phyloP scores from a whole-genome alignment of 2,113 vertebrate genomes.

The Callipepla californica region DNA sequence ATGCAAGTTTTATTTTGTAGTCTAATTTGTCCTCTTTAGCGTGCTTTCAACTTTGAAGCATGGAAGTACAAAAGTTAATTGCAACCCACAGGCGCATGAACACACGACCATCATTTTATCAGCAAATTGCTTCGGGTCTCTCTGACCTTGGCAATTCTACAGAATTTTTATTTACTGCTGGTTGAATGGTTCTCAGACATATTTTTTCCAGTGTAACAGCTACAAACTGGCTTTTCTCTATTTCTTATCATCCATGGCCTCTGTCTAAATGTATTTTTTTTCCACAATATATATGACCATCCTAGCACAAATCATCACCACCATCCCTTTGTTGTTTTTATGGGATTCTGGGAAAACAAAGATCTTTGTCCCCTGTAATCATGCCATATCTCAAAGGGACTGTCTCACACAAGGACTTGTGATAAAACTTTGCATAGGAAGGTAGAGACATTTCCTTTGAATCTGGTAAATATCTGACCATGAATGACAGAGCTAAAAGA shows the following conservation, averaged over 20 bases:
- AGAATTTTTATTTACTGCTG: slow-evolving; percentile 10
- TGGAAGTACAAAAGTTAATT: not conserved
- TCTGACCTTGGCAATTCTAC: slow-evolving; percentile 16
- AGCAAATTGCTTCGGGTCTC: not conserved
- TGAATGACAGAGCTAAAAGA: not conserved
- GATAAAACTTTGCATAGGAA: not conserved
- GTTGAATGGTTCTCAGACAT: not conserved
- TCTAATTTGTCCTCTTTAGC: not conserved
- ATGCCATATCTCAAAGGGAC: not conserved
- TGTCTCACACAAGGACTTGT: not conserved
- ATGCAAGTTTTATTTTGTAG: not conserved
- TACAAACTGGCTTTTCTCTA: not conserved
- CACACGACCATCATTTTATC: not conserved
- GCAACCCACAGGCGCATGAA: not conserved
- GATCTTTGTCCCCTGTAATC: not conserved
- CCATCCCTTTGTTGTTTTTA: not conserved
- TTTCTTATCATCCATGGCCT: not conserved
- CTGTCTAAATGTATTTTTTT: not conserved
- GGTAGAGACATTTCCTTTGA: not conserved
- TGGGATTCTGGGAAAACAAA: not conserved
- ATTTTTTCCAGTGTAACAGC: not conserved
- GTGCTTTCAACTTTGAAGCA: not conserved
- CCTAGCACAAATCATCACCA: not conserved
- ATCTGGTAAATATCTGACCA: not conserved
- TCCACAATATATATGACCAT: not conserved